Percentiles rank a stretch among this genome's conserved stretches.
Evolutionary conservation across 2,797 vertebrate genomes (phyloP).

Genomic region (Ispidina picta): DNA sequence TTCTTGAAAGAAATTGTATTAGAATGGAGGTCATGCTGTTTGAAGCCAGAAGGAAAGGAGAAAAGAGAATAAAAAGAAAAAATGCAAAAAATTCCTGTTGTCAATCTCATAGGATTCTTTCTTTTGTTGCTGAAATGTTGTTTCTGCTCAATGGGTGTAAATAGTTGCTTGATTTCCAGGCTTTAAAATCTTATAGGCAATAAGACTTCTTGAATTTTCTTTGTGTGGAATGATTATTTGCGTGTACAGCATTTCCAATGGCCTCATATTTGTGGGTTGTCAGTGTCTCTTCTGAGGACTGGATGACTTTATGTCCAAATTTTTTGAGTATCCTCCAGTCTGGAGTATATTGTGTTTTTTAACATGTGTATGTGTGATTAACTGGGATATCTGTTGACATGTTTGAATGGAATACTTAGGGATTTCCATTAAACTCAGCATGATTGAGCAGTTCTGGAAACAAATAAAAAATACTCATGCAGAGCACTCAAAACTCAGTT

Average conservation of each 20-base stretch:
- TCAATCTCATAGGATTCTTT: neutral
- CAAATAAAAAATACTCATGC: neutral
- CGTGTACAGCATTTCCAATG: neutral
- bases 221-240: neutral
- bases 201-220: conserved; percentile 8
- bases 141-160: neutral
- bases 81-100: neutral
- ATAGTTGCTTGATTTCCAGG: neutral
- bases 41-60: neutral
- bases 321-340: neutral
- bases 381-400: neutral
- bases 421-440: neutral
- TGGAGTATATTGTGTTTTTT: neutral
- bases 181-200: neutral
- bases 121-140: neutral
- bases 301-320: neutral
- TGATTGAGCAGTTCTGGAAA: neutral
- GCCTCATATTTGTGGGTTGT: conserved; percentile 12
- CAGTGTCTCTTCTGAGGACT: neutral
- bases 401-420: neutral
- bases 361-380: neutral
- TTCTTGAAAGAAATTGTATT: neutral
- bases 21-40: neutral
- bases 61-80: neutral
- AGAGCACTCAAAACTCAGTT: neutral